Percentiles rank a stretch among this genome's conserved stretches.
Conservation (phyloP, 2,113 vertebrate species). For the Leptobrachium ailaonicum region DNA sequence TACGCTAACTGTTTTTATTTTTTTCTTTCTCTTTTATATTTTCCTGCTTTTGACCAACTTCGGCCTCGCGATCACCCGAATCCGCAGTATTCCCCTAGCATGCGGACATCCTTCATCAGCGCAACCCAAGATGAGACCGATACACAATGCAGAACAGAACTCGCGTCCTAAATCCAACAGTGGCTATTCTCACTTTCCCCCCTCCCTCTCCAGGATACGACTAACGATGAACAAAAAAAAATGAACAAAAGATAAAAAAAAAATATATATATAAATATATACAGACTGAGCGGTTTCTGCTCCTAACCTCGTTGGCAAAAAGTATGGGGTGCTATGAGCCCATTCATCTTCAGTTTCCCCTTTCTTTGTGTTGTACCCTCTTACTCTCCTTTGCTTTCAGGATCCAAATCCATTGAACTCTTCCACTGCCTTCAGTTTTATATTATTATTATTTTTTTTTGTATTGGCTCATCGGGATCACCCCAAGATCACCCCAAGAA, state of each 20-base stretch:
- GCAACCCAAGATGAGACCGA: constrained; percentile 49
- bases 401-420: not conserved
- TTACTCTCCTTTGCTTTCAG: constrained; percentile 3
- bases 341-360: constrained; percentile 16
- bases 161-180: constrained; percentile 45
- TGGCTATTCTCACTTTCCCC: constrained; percentile 4
- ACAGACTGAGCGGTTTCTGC: constrained; percentile 36
- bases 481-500: constrained; percentile 3
- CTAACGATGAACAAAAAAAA: constrained; percentile 25
- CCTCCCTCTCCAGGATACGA: constrained; percentile 9
- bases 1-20: not conserved
- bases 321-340: constrained; percentile 15
- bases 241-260: not conserved
- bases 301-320: constrained; percentile 26
- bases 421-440: constrained; percentile 31
- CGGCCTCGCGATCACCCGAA: too few relatives aligned
- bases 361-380: constrained; percentile 23
- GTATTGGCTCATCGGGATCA: constrained; percentile 22
- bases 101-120: constrained; percentile 52
- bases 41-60: not conserved
- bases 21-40: not conserved
- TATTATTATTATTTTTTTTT: constrained; percentile 10
- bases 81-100: constrained; percentile 51
- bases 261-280: too few relatives aligned
- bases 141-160: constrained; percentile 37